Base-by-base conservation (phyloP, 2,888 invertebrate genomes). In the Sinelater perroti region DNA sequence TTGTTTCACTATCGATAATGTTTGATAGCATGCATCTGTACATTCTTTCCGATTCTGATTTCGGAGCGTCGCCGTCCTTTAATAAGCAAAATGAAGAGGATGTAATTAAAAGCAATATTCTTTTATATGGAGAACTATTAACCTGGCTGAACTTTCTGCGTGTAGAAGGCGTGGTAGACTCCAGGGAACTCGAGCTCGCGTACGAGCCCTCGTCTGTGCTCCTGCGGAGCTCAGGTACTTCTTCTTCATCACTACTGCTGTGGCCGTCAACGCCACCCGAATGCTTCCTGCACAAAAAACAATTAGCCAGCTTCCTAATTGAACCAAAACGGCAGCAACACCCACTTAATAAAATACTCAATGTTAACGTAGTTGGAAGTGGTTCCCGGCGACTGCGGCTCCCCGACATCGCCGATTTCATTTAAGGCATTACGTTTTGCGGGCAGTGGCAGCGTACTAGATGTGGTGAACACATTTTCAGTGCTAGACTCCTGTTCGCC, bases 351-450 rank as follows among this genome's bases (percentile, higher is more conserved):
- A 71, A 94, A 94, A 77, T 93, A 94, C 79, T 94, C 93, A 80
- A 94, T 93, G 79, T 94, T 94, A 78, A 93, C 93, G 79, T 94
- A 94, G 80, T 94, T 93, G 62, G 92, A 90, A 65, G 89, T 88
- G 69, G 84, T 84, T 70, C 90, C 88, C 49, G 91, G 91, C 24
- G 90, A 90, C 78, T 91, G 90, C 16, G 90, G 90, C 63, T 87
- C 88, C 77, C 78, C 47, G 76, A 74, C 24, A 17, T 60, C 60
- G 13, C 55, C 35, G 16, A 53, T 46, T 36, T 53, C 54, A 26
- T 45, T 55, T 51, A 55, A 46, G 67, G 79, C 78, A 57, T 71
- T 74, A 61, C 77, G 76, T 61, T 81, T 77, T 40, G 80, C 62
- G 79, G 85, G 76, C 57, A 83, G 70, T n/a, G 84, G 82, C 68